Evolutionary conservation across 2,888 invertebrate genomes (phyloP).

Genomic region (Eubasilissa splendida): DNA sequence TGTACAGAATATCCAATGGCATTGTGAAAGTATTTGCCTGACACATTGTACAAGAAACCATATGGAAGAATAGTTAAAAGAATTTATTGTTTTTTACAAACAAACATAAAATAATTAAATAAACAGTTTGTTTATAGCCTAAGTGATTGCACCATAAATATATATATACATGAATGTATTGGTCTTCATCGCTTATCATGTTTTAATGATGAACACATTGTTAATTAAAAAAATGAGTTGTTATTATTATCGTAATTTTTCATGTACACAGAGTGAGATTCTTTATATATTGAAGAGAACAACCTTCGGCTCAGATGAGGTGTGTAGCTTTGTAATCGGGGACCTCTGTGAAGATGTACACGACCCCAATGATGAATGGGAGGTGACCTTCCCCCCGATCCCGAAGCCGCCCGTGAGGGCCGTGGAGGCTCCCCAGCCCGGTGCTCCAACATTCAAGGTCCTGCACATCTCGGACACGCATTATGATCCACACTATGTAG

Average conservation of each 20-base stretch:
- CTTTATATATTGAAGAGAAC: conserved; percentile 85
- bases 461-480: conserved; percentile 97
- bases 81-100: too few species aligned
- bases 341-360: conserved; percentile 93
- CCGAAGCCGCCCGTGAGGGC: conserved; percentile 82
- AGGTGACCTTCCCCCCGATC: conserved; percentile 90
- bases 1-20: too few species aligned
- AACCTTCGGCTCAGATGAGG: conserved; percentile 88
- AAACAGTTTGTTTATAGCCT: too few species aligned
- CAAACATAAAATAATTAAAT: too few species aligned
- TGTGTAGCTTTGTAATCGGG: conserved; percentile 94
- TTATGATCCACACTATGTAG: conserved; percentile 93
- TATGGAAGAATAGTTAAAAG: too few species aligned
- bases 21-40: too few species aligned
- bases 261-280: conserved; percentile 80
- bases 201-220: too few species aligned
- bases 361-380: conserved; percentile 93
- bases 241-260: neutral
- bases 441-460: conserved; percentile 90
- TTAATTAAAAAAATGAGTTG: too few species aligned
- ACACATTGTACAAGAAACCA: too few species aligned
- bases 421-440: conserved; percentile 79
- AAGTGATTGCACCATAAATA: too few species aligned
- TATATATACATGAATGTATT: too few species aligned
- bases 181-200: too few species aligned